phyloP scores from a whole-genome alignment of 2,113 vertebrate genomes.

The Nothocercus nigrocapillus region DNA sequence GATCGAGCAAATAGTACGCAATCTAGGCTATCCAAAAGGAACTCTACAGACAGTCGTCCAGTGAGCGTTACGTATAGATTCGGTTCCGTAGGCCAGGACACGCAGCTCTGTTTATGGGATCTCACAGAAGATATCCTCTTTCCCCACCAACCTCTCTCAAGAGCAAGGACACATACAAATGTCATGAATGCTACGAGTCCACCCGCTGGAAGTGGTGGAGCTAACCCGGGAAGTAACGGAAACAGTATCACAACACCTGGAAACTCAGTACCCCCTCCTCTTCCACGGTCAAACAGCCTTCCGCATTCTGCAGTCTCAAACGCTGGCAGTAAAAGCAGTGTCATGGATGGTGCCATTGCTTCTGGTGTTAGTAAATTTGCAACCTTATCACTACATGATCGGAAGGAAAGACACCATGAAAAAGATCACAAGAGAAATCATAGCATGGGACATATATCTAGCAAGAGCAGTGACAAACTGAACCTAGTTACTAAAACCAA shows the following conservation, averaged over 20 bases:
- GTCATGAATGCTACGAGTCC: slow-evolving; percentile 96
- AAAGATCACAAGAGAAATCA: slow-evolving; percentile 99
- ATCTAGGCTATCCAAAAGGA: slow-evolving; percentile 94
- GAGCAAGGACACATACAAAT: slow-evolving; percentile 97
- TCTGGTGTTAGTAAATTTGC: slow-evolving; percentile 97
- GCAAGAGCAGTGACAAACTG: slow-evolving; percentile 99
- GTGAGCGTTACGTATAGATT: slow-evolving; percentile 97
- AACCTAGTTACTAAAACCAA: slow-evolving; percentile 90
- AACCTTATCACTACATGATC: slow-evolving; percentile 94
- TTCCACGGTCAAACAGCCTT: slow-evolving; percentile 97
- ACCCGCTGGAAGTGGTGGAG: slow-evolving; percentile 77
- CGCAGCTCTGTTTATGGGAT: slow-evolving; percentile 97
- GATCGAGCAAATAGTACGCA: slow-evolving; percentile 94
- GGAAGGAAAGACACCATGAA: slow-evolving; percentile 94
- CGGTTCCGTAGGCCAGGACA: slow-evolving; percentile 98
- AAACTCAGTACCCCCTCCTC: slow-evolving; percentile 86
- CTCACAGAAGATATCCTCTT: slow-evolving; percentile 99
- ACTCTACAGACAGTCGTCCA: slow-evolving; percentile 95
- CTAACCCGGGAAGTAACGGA: slow-evolving; percentile 80
- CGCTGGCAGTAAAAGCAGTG: slow-evolving; percentile 89
- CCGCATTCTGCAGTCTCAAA: slow-evolving; percentile 91
- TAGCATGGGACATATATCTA: slow-evolving; percentile 99
- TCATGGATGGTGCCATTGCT: slow-evolving; percentile 89
- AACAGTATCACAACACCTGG: slow-evolving; percentile 84
- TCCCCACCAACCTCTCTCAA: slow-evolving; percentile 95